Base-by-base conservation (phyloP, 53 echinoderm and acorn worm genomes). In the Holothuria scabra region DNA sequence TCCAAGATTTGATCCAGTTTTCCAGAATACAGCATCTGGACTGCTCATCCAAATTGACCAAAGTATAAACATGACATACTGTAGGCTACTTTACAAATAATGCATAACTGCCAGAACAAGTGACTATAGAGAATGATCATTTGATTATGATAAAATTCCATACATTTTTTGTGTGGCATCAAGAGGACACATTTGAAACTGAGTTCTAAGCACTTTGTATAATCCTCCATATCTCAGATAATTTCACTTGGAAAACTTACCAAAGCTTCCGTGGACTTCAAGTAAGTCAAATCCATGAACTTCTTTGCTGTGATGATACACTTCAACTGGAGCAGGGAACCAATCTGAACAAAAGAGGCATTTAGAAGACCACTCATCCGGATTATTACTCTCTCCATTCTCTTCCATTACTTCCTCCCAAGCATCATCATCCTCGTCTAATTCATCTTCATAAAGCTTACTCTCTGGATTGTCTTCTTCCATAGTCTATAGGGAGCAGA, bases 301-400 rank as follows among this genome's bases (percentile, higher is more conserved):
- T 65, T 89, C 90, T 25, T 66, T 78, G 56, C 90, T 84, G 69
- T 97, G 97, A 19, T 60, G 66, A 28, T 92, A 85, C 8, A 86
- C 80, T 8, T 85, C 70, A 16, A 79, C 86, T 35, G 90, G 72
- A 49, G 90, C 88, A 18, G 85, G 74, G 24, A 85, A 67, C 46
- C 85, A 56, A 19, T 88, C 83, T 7, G 88, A 49, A 72, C 94
- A 94, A 65, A 97, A 97, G 71, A 97, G 76, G 76, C 97, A 97
- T n/a, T 65, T 92, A 14, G 81, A 71, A 37, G 85, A 25, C 76
- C 66, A 62, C 22, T 79, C 37, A 14, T 60, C 61, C 5, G 82
- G 55, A 28, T 81, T 46, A 29, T 8, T 19, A n/a, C 22, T 69
- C 46, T 69, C 95, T 16, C 83, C 87, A 35, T 92, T 89, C 23